Evolutionary conservation across 2,888 invertebrate genomes (phyloP).

Genomic region (Laothoe populi): DNA sequence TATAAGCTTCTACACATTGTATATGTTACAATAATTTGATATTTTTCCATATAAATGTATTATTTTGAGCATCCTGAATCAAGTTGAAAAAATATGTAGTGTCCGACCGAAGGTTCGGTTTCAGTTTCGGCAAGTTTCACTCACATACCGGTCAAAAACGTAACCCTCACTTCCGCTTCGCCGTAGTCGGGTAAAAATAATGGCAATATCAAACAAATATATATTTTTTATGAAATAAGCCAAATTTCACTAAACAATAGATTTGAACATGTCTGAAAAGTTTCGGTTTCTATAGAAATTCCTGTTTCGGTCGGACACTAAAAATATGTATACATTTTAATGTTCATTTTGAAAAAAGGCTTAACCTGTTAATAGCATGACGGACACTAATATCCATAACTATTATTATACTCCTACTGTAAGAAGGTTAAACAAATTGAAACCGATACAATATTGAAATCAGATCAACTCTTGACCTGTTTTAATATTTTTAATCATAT

Average conservation of each 20-base stretch:
- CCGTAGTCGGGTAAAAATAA: no score
- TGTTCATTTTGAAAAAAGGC: not conserved
- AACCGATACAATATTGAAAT: slow-evolving; percentile 9
- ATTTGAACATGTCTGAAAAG: no score
- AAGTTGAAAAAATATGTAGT: not conserved
- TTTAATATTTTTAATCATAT: slow-evolving; percentile 12
- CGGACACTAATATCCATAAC: not conserved
- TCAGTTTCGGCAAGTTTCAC: no score
- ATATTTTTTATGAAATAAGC: no score
- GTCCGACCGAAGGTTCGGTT: no score
- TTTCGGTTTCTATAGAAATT: no score
- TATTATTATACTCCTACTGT: slow-evolving; percentile 1
- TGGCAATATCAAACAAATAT: no score
- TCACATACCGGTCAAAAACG: no score
- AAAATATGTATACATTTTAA: not conserved
- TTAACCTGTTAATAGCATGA: not conserved
- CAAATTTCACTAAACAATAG: no score
- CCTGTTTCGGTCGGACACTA: no score
- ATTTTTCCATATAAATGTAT: not conserved
- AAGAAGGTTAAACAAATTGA: slow-evolving; percentile 1
- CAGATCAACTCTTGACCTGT: slow-evolving; percentile 1
- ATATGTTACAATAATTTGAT: slow-evolving; percentile 12
- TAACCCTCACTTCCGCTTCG: no score
- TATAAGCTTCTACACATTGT: slow-evolving; percentile 41
- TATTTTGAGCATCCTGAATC: slow-evolving; percentile 18